Evolutionary conservation across 64 coral and sea anemone genomes (phyloP).

Genomic region (Catalaphyllia jardinei): DNA sequence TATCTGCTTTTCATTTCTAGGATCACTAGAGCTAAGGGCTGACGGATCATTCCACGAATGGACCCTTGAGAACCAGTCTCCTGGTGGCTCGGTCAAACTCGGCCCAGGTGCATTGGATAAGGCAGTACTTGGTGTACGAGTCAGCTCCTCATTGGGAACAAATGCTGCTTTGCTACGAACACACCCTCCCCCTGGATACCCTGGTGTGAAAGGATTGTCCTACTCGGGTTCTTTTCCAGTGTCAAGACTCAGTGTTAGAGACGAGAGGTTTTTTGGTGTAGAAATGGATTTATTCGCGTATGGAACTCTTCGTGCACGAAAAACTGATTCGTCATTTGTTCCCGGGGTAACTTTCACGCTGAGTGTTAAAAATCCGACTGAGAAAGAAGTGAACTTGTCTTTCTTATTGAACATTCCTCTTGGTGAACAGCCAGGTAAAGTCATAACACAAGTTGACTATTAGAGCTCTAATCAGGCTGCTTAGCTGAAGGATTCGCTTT

Average conservation of each 20-base stretch:
- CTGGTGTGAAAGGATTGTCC: constrained; percentile 69
- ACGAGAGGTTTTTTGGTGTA: constrained; percentile 75
- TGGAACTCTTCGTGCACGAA: constrained; percentile 58
- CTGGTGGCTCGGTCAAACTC: constrained; percentile 89
- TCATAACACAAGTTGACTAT: background rate
- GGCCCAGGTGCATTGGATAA: constrained; percentile 75
- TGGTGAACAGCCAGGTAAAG: constrained; percentile 75
- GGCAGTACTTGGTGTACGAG: constrained; percentile 65
- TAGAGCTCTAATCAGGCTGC: no score
- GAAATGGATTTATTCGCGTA: constrained; percentile 74
- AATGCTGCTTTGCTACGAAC: constrained; percentile 78
- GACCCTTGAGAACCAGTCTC: constrained; percentile 94
- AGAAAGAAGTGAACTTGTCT: constrained; percentile 57
- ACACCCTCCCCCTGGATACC: constrained; percentile 71
- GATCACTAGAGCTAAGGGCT: constrained; percentile 84
- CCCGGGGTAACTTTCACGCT: constrained; percentile 76
- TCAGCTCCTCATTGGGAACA: constrained; percentile 48
- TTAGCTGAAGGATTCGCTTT: no score
- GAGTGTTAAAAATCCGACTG: constrained; percentile 71
- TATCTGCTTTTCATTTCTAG: constrained; percentile 19
- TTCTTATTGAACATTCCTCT: constrained; percentile 84
- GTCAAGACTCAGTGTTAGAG: constrained; percentile 66
- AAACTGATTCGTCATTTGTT: constrained; percentile 62
- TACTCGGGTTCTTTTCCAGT: constrained; percentile 88
- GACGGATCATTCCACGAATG: constrained; percentile 86